phyloP scores from a whole-genome alignment of 2,113 vertebrate genomes.

The Bubalus kerabau region DNA sequence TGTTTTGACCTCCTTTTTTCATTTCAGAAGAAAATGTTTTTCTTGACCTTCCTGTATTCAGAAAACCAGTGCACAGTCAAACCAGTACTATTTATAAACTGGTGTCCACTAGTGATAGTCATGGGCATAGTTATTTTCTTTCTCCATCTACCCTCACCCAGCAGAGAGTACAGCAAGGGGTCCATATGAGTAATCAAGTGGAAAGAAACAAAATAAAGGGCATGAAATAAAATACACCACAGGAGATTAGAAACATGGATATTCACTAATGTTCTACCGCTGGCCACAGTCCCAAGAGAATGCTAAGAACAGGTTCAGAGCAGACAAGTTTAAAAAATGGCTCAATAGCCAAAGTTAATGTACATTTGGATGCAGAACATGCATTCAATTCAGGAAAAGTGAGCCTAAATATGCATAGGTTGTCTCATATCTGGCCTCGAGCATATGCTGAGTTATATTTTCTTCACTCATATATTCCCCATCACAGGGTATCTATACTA shows the following conservation, averaged over 20 bases:
- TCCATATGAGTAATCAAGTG: conserved; percentile 51
- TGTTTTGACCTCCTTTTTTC: conserved; percentile 84
- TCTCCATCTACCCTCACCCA: neutral
- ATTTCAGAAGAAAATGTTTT: conserved; percentile 87
- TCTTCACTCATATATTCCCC: conserved; percentile 1
- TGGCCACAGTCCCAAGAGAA: neutral
- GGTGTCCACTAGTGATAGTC: conserved; percentile 64
- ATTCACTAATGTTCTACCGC: conserved; percentile 23
- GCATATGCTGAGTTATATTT: neutral
- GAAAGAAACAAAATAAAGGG: conserved; percentile 35
- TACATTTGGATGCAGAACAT: conserved; percentile 33
- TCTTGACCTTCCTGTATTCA: conserved; percentile 79
- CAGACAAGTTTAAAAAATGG: conserved; percentile 50
- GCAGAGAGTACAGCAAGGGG: neutral
- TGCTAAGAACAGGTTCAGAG: neutral
- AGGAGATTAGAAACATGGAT: conserved; percentile 55
- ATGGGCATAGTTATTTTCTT: conserved; percentile 63
- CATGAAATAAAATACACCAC: conserved; percentile 57
- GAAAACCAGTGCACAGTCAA: conserved; percentile 73
- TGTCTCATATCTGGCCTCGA: neutral
- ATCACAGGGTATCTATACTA: neutral
- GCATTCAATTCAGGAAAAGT: conserved; percentile 8
- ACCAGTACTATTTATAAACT: conserved; percentile 80
- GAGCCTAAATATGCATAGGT: neutral
- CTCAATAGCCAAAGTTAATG: conserved; percentile 28